Conservation (phyloP, 2,113 vertebrate species). For the Andinoacara biseriatus region DNA sequence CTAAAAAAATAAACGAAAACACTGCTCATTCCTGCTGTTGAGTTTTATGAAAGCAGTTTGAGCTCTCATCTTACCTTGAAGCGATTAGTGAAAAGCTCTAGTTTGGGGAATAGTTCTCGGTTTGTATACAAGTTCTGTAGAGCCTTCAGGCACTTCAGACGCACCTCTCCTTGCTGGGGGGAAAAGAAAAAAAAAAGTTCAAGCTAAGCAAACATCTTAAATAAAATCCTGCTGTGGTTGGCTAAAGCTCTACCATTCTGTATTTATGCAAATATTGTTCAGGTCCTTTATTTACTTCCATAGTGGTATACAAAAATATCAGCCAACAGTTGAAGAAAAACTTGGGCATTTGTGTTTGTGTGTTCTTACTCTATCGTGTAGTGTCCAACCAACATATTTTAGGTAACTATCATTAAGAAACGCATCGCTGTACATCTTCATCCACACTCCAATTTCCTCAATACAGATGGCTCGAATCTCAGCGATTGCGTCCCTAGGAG, state of each 20-base stretch:
- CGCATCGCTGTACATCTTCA: constrained; percentile 99
- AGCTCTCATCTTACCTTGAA: constrained; percentile 88
- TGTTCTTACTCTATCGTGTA: constrained; percentile 92
- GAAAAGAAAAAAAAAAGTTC: neutral
- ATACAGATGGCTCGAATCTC: constrained; percentile 99
- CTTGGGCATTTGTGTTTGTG: neutral
- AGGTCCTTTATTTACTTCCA: neutral
- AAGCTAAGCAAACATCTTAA: neutral
- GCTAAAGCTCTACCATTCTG: neutral
- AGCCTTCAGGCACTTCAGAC: constrained; percentile 98
- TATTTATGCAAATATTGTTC: neutral
- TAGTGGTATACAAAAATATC: neutral
- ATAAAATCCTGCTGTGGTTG: neutral
- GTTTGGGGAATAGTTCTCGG: constrained; percentile 95
- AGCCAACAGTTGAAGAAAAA: neutral
- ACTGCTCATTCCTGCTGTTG: neutral
- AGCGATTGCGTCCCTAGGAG: constrained; percentile 92
- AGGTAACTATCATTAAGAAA: constrained; percentile 99
- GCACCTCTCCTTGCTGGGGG: constrained; percentile 96
- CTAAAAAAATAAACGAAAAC: neutral
- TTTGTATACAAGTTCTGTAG: constrained; percentile 98
- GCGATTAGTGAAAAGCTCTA: constrained; percentile 98
- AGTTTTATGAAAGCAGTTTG: neutral
- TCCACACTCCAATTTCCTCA: constrained; percentile 99
- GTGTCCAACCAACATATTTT: constrained; percentile 98